Conservation (phyloP, 2,797 vertebrate species). For the Otolemur crassicaudatus region DNA sequence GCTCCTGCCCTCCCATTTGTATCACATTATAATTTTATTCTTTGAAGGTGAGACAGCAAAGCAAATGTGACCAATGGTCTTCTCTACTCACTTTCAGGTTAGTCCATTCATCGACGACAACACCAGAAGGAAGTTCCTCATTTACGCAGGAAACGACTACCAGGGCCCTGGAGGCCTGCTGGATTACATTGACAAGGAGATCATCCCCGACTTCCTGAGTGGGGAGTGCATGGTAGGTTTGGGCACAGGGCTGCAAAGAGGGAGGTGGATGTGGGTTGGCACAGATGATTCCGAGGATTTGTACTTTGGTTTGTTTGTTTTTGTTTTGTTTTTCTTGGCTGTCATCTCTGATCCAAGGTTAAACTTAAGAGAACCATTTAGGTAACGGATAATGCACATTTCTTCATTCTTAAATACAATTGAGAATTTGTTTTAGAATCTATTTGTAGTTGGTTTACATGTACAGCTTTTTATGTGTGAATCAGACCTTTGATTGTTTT, state of each 20-base stretch:
- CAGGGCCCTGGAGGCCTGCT: slow-evolving; percentile 97
- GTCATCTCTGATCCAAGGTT: background rate
- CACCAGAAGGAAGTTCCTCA: slow-evolving; percentile 98
- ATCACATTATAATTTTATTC: accelerated
- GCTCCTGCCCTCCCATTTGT: accelerated
- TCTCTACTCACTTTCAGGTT: slow-evolving; percentile 87
- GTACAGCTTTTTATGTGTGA: background rate
- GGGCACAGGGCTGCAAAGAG: accelerated
- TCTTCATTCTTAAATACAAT: background rate
- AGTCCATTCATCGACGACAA: slow-evolving; percentile 99
- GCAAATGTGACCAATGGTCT: accelerated
- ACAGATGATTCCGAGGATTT: background rate
- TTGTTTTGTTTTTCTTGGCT: background rate
- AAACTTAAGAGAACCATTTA: background rate
- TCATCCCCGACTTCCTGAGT: slow-evolving; percentile 98
- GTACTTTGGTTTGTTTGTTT: background rate
- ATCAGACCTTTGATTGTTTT: background rate
- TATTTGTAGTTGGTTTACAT: background rate
- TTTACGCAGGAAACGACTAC: slow-evolving; percentile 99
- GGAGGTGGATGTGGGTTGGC: no score
- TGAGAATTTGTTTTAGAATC: background rate
- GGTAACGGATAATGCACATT: background rate
- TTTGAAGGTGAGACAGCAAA: background rate
- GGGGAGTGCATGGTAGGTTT: slow-evolving; percentile 97
- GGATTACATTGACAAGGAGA: slow-evolving; percentile 98